These are phyloP conservation scores for Macrochelys suwanniensis DNA, from an alignment of 2,797 vertebrate genomes.

Conservation along the genomic window DNA sequence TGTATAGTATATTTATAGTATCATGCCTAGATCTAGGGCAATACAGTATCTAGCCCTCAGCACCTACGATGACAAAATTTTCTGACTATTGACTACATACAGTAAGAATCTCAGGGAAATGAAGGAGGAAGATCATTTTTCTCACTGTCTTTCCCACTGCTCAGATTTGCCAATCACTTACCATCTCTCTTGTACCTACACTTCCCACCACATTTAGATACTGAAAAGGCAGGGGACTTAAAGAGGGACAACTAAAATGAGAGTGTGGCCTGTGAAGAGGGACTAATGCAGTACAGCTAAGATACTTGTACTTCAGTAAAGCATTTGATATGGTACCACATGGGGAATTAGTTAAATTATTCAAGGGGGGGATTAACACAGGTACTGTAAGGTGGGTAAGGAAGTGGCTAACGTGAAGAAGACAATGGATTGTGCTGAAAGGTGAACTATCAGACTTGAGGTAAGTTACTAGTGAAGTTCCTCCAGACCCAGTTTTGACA, in stretches of 20 bases:
- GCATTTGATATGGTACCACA: neutral
- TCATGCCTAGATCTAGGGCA: neutral
- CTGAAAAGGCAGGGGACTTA: slow-evolving; percentile 4
- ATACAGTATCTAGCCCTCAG: neutral
- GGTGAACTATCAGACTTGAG: neutral
- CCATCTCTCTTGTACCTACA: neutral
- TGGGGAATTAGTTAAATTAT: neutral
- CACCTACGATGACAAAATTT: neutral
- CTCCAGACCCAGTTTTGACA: neutral
- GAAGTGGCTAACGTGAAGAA: neutral
- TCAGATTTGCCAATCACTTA: neutral
- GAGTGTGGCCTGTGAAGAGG: neutral
- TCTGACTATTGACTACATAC: neutral
- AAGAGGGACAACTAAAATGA: neutral
- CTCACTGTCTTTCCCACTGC: neutral
- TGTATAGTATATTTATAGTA: neutral
- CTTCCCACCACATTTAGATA: neutral
- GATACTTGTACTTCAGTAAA: neutral
- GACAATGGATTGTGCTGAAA: neutral
- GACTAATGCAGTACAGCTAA: neutral
- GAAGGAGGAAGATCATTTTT: neutral
- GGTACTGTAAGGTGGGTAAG: neutral
- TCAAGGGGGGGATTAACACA: neutral
- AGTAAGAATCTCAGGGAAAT: neutral
- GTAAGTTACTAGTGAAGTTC: neutral